phyloP scores from a whole-genome alignment of 2,113 vertebrate species.

The Apteryx mantelli region DNA sequence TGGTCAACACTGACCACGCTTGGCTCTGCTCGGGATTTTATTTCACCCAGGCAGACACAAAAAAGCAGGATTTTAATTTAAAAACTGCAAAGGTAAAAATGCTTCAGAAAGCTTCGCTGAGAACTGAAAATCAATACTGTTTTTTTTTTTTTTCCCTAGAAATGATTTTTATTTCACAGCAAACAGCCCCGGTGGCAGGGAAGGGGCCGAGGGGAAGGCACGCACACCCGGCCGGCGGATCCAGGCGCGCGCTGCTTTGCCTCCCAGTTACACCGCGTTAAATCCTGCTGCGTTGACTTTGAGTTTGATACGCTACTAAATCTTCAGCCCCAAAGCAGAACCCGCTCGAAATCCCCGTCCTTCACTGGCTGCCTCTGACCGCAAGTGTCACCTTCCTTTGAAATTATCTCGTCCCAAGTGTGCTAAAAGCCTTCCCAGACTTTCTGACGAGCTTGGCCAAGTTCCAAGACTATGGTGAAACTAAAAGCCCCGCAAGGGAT shows the following conservation, averaged over 20 bases:
- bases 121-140: slow-evolving; percentile 12
- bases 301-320: slow-evolving; percentile 43
- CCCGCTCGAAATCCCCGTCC: slow-evolving; percentile 15
- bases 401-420: slow-evolving; percentile 15
- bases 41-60: neutral
- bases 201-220: neutral
- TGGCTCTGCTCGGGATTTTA: neutral
- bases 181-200: neutral
- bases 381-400: slow-evolving; percentile 45
- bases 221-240: neutral
- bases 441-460: slow-evolving; percentile 2
- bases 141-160: neutral
- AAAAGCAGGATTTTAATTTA: neutral
- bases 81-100: slow-evolving; percentile 17
- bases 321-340: slow-evolving; percentile 39
- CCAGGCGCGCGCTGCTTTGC: slow-evolving; percentile 18
- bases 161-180: neutral
- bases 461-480: neutral
- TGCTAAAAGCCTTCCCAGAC: neutral
- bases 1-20: neutral
- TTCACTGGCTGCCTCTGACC: slow-evolving; percentile 16
- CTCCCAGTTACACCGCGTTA: slow-evolving; percentile 33
- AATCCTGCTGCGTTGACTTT: slow-evolving; percentile 57
- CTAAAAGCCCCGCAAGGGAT: neutral
- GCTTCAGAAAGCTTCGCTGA: neutral